Conservation (phyloP, 1,140 invertebrate genomes). For the Carposina sasakii region DNA sequence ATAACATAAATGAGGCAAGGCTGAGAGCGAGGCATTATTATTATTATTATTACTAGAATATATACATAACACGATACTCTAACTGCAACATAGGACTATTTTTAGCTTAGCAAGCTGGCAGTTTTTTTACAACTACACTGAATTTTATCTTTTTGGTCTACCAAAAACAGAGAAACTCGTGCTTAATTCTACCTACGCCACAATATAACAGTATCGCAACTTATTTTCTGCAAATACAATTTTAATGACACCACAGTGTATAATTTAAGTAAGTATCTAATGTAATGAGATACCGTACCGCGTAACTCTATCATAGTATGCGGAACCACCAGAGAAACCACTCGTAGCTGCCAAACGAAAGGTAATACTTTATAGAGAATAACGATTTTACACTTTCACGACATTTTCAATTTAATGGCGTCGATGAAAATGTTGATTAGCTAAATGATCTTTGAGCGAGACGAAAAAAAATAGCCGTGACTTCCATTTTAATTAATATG, state of each 20-base stretch:
- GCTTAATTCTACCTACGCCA: too few relatives aligned
- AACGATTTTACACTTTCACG: conserved; percentile 45
- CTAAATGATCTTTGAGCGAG: conserved; percentile 14
- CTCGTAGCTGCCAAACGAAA: conserved; percentile 54
- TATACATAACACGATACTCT: too few relatives aligned
- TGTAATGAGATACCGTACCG: conserved; percentile 45
- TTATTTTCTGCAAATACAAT: too few relatives aligned
- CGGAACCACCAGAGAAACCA: conserved; percentile 51
- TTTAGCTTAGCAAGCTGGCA: too few relatives aligned
- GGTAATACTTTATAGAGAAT: conserved; percentile 39
- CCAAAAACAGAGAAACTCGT: conserved; percentile 25
- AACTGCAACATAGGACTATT: too few relatives aligned
- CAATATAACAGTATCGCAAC: too few relatives aligned
- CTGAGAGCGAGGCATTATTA: too few relatives aligned
- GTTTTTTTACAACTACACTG: conserved; percentile 25
- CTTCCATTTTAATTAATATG: too few relatives aligned
- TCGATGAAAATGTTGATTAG: conserved; percentile 28
- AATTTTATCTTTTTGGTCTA: conserved; percentile 27
- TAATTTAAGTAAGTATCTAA: too few relatives aligned
- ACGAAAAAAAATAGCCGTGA: too few relatives aligned
- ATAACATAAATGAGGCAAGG: too few relatives aligned
- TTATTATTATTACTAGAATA: too few relatives aligned
- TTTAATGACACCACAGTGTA: conserved; percentile 36
- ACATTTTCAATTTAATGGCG: conserved; percentile 31
- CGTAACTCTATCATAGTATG: conserved; percentile 55